These are phyloP conservation scores for Poecilia picta DNA, from an alignment of 2,797 vertebrate species.

Conservation along the genomic window DNA sequence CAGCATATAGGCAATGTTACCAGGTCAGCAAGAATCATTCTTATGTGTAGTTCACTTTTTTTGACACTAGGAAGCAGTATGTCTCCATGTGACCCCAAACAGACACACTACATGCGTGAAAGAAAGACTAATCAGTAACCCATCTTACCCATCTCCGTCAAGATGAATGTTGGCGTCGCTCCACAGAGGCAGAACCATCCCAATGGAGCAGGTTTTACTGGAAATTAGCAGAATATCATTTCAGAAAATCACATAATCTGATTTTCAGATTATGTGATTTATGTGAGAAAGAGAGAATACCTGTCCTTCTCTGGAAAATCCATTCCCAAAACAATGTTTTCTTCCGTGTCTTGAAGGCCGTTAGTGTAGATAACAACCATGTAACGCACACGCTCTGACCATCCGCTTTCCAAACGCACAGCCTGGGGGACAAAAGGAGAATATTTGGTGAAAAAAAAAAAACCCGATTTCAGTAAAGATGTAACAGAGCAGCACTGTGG, in stretches of 20 bases:
- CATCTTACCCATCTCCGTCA: constrained; percentile 95
- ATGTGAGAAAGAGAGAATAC: constrained; percentile 74
- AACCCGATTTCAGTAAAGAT: neutral
- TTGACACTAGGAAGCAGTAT: constrained; percentile 52
- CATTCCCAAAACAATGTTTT: constrained; percentile 94
- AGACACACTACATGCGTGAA: neutral
- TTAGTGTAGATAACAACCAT: constrained; percentile 97
- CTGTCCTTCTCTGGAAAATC: constrained; percentile 96
- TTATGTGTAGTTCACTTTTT: constrained; percentile 21
- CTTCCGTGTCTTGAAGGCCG: constrained; percentile 93
- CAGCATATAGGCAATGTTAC: constrained; percentile 58
- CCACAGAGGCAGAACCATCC: constrained; percentile 97
- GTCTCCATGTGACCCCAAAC: neutral
- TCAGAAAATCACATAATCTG: constrained; percentile 5
- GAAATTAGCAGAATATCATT: constrained; percentile 29
- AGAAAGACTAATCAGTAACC: neutral
- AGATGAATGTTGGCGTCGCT: constrained; percentile 97
- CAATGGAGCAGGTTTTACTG: constrained; percentile 91
- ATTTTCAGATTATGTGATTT: too few relatives aligned
- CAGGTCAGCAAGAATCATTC: constrained; percentile 68
- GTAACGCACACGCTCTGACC: constrained; percentile 93
- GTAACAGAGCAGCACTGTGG: neutral
- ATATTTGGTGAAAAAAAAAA: neutral
- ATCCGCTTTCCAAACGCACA: constrained; percentile 92
- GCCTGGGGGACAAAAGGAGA: constrained; percentile 76